Evolutionary conservation across 2,797 vertebrate species (phyloP), one percentile per base, ranked within the genome.

Genomic region (Chromis chromis): DNA sequence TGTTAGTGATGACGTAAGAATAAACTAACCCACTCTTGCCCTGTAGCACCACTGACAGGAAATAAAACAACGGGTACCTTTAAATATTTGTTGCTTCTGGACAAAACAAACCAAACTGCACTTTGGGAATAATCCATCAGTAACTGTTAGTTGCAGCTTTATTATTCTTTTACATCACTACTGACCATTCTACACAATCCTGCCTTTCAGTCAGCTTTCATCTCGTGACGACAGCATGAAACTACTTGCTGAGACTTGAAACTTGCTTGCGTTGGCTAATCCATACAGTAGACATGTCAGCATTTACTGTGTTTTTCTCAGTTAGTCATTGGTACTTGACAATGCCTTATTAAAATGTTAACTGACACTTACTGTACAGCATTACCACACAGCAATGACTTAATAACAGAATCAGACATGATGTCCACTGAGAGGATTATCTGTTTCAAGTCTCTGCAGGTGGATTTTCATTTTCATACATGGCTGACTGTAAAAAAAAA

Each of bases 201-300:
- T 4, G 39, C 39, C 39, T 33, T 33, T 17, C 17, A 46, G 44
- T 46, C 17, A n/a, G 19, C 17, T 31, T 60, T 59, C 24, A 28
- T 9, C 9, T 70, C 17, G 40, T 36, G 24, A 10, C 36, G 11
- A 14, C 6, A 46, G 39, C 31, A 10, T 22, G 7, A 36, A 69
- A 36, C 33, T 11, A 36, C 17, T 44, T 44, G 74, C 28, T 70
- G 57, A 70, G 60, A 71, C 62, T 19, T 66, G 48, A 79, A 58
- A 54, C 56, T 21, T 5, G 5, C 50, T 21, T 7, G 5, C 44
- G n/a, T 13, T 24, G 11, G 13, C 25, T 33, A 6, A 63, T 56
- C 49, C 67, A 22, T 5, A 12, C 27, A 59, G 24, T 63, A 2
- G n/a, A 40, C 62, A 44, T n/a, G 16, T 70, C 62, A 65, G 62